Conservation (phyloP, 2,113 vertebrate genomes). For the Chloebia gouldiae region DNA sequence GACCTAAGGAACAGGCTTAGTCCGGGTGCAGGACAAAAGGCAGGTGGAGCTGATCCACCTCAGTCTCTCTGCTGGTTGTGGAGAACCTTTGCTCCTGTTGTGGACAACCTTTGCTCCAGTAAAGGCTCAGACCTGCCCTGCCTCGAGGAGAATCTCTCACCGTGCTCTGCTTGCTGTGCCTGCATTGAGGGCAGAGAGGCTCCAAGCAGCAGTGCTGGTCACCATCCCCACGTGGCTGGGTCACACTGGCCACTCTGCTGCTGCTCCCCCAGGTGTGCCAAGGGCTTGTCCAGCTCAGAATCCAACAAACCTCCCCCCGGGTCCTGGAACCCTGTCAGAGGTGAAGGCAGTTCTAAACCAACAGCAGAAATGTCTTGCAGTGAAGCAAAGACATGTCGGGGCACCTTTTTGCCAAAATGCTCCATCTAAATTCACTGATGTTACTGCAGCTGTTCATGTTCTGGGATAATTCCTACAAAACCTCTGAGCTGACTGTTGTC, state of each 20-base stretch:
- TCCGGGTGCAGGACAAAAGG: background rate
- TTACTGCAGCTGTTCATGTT: background rate
- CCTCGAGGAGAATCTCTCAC: rapidly evolving
- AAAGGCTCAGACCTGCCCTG: background rate
- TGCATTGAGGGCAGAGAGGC: background rate
- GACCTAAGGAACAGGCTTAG: background rate
- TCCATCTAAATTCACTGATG: rapidly evolving
- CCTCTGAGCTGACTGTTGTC: background rate
- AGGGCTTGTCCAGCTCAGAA: background rate
- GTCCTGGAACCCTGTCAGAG: background rate
- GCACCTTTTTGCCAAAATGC: background rate
- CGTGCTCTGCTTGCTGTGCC: background rate
- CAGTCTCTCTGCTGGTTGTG: background rate
- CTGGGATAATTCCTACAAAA: background rate
- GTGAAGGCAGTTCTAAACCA: background rate
- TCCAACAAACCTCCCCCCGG: background rate
- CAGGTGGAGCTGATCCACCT: background rate
- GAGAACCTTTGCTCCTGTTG: rapidly evolving
- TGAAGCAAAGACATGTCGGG: background rate
- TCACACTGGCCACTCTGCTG: background rate
- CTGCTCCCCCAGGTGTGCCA: background rate
- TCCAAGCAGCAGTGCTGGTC: background rate
- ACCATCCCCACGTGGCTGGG: background rate
- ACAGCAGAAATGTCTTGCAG: background rate
- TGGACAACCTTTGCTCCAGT: background rate